A percentile compares a stretch with the other conserved stretches of the same genome.
phyloP scores from a whole-genome alignment of 2,888 invertebrate species.

The Metellina segmentata region DNA sequence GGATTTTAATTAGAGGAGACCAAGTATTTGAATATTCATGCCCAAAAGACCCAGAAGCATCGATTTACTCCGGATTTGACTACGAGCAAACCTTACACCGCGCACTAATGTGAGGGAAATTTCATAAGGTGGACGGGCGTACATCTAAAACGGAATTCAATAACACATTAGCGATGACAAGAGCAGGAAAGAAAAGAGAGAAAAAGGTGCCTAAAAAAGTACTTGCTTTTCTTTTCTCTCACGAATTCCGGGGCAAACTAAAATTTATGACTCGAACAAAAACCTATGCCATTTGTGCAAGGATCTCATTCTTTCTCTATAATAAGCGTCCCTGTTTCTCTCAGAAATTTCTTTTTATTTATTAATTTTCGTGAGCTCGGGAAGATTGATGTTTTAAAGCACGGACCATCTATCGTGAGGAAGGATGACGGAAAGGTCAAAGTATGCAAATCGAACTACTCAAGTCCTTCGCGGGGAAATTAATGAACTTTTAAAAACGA shows the following conservation, averaged over 20 bases:
- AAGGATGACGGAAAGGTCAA: constrained; percentile 46
- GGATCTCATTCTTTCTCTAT: constrained; percentile 40
- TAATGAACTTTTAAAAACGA: constrained; percentile 52
- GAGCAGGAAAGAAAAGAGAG: background rate
- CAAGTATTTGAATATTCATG: background rate
- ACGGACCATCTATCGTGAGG: constrained; percentile 36
- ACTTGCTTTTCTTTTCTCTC: constrained; percentile 10
- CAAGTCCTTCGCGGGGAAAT: constrained; percentile 19
- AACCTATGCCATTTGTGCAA: constrained; percentile 54
- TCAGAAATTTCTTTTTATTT: constrained; percentile 39
- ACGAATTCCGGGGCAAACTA: constrained; percentile 35
- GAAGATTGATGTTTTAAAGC: constrained; percentile 60
- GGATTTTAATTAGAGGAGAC: background rate
- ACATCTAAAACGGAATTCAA: constrained; percentile 61
- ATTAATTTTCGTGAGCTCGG: constrained; percentile 38
- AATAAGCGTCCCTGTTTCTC: constrained; percentile 48
- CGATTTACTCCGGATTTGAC: background rate
- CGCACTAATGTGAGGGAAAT: constrained; percentile 14
- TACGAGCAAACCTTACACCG: background rate
- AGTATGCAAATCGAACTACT: constrained; percentile 44
- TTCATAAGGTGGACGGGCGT: constrained; percentile 16
- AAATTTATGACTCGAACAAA: constrained; percentile 47
- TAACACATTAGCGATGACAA: constrained; percentile 54
- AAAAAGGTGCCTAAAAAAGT: constrained; percentile 14
- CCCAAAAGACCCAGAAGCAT: background rate